Evolutionary conservation across 2,888 invertebrate genomes (phyloP).

Genomic region (Acrobasis consociella): DNA sequence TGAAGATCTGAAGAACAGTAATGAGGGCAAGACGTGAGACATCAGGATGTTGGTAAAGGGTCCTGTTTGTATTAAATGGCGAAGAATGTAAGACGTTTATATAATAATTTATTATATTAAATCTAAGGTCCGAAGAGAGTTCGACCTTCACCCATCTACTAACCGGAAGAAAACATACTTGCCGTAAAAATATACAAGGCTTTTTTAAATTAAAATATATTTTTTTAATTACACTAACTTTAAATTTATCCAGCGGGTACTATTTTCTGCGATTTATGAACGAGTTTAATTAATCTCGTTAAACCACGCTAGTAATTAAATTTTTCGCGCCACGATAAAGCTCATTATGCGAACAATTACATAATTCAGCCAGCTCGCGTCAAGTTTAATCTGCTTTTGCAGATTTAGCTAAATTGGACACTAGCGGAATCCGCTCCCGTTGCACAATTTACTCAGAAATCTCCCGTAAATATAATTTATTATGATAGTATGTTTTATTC

Average conservation of each 20-base stretch:
- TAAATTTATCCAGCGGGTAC: too few relatives aligned
- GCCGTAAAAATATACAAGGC: too few relatives aligned
- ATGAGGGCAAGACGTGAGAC: conserved; percentile 1
- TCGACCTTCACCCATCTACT: too few relatives aligned
- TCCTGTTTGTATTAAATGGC: background rate
- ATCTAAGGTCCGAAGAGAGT: too few relatives aligned
- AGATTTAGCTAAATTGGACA: conserved; percentile 14
- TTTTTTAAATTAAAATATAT: too few relatives aligned
- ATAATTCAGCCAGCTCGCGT: conserved; percentile 16
- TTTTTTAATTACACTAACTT: too few relatives aligned
- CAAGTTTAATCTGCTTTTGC: conserved; percentile 18
- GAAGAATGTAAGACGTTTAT: background rate
- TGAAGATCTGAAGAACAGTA: background rate
- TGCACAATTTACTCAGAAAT: background rate
- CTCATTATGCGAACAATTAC: conserved; percentile 13
- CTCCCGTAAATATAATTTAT: background rate
- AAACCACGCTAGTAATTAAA: background rate
- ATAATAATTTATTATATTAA: background rate
- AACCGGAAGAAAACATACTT: too few relatives aligned
- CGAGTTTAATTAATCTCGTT: background rate
- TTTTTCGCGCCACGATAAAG: conserved; percentile 8
- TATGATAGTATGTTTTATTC: conserved; percentile 2
- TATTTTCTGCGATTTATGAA: background rate
- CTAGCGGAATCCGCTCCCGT: conserved; percentile 3
- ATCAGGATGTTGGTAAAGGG: background rate